Conservation (phyloP, 2,797 vertebrate species). For the Scyliorhinus canicula region DNA sequence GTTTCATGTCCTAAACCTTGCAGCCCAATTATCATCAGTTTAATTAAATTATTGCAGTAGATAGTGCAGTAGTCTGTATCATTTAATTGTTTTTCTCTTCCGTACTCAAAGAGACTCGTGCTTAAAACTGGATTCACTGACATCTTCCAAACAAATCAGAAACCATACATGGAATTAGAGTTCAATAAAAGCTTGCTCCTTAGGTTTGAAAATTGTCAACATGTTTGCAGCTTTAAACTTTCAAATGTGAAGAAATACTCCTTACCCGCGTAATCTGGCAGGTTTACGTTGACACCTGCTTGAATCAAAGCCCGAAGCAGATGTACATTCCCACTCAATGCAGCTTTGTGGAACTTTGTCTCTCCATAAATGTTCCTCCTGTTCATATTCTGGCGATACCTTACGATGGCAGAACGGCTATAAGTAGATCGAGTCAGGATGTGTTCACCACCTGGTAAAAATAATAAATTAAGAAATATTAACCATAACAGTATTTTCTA, state of each 20-base stretch:
- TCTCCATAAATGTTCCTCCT: constrained; percentile 57
- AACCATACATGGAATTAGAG: too few relatives aligned
- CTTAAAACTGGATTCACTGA: not conserved
- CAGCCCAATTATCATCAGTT: too few relatives aligned
- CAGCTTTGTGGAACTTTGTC: constrained; percentile 56
- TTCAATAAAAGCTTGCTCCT: not conserved
- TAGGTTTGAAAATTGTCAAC: not conserved
- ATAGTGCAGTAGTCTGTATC: not conserved
- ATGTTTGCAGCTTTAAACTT: not conserved
- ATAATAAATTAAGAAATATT: not conserved
- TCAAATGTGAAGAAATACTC: constrained; percentile 36
- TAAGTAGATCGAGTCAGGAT: not conserved
- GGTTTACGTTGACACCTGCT: constrained; percentile 53
- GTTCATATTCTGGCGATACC: constrained; percentile 42
- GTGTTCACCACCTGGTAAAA: not conserved
- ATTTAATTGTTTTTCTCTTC: not conserved
- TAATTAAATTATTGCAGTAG: constrained; percentile 45
- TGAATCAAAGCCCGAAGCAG: constrained; percentile 49
- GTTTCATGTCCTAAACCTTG: too few relatives aligned
- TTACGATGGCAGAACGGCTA: not conserved
- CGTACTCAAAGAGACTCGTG: not conserved
- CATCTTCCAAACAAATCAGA: not conserved
- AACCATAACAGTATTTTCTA: not conserved
- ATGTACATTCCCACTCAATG: constrained; percentile 43
- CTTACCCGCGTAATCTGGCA: constrained; percentile 57